These are phyloP conservation scores for Oreortyx pictus DNA, from an alignment of 2,797 vertebrate genomes.

Conservation along the genomic window DNA sequence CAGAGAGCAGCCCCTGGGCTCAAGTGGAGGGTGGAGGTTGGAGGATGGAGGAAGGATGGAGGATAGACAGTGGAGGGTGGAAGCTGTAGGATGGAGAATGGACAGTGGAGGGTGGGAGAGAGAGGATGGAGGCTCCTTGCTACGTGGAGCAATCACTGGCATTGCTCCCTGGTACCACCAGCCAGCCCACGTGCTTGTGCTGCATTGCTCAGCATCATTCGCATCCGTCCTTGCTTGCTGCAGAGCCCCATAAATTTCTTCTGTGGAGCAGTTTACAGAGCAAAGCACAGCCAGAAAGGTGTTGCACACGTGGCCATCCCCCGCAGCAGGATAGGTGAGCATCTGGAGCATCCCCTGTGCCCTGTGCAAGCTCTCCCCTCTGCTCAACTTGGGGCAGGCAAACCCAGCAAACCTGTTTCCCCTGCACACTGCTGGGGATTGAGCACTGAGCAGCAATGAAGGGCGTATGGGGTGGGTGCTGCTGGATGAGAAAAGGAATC, in stretches of 20 bases:
- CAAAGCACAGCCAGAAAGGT: not conserved
- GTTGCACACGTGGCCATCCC: not conserved
- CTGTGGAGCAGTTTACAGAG: not conserved
- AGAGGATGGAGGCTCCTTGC: not conserved
- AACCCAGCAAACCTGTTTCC: not conserved
- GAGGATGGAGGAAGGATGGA: not conserved
- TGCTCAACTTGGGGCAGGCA: not conserved
- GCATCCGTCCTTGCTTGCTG: not conserved
- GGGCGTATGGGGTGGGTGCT: not conserved
- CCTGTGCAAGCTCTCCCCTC: accelerated
- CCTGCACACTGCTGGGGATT: not conserved
- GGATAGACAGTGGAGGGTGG: too few species aligned
- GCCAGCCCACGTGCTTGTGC: not conserved
- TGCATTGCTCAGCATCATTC: not conserved
- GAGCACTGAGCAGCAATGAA: not conserved
- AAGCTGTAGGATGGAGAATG: too few species aligned
- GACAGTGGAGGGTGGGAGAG: too few species aligned
- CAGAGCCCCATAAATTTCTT: conserved; percentile 22
- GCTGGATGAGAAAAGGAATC: not conserved
- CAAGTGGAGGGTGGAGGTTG: not conserved
- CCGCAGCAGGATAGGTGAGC: not conserved
- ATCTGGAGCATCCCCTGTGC: accelerated
- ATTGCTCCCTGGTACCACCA: not conserved
- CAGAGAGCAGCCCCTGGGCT: too few species aligned
- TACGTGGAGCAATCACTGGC: not conserved